These are phyloP conservation scores for Catharus ustulatus DNA, from an alignment of 2,797 vertebrate species.

Conservation along the genomic window DNA sequence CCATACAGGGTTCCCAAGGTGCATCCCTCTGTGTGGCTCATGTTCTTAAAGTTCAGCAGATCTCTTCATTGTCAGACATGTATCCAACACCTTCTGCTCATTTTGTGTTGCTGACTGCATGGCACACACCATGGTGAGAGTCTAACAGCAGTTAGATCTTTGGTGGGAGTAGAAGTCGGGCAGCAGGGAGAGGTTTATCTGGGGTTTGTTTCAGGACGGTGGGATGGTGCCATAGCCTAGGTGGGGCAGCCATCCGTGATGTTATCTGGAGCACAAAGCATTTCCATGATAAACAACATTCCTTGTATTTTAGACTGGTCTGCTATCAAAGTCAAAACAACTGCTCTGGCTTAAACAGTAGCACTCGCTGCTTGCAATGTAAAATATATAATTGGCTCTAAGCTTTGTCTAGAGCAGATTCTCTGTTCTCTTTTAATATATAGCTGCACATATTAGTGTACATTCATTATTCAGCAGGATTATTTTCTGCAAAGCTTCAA, in stretches of 20 bases:
- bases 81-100: background rate
- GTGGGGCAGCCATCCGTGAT: background rate
- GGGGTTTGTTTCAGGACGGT: background rate
- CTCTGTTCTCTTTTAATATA: background rate
- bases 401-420: background rate
- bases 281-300: constrained; percentile 55
- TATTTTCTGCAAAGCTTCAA: background rate
- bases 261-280: constrained; percentile 1
- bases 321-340: constrained; percentile 34
- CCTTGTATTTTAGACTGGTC: constrained; percentile 66
- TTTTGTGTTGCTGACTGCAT: background rate
- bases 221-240: background rate
- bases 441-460: background rate
- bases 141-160: background rate
- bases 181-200: background rate
- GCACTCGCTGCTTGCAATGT: background rate
- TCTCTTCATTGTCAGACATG: background rate
- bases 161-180: background rate
- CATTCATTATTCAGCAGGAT: background rate
- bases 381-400: background rate
- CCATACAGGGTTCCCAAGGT: accelerated
- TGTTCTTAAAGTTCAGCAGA: background rate
- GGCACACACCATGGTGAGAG: too few species aligned
- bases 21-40: background rate
- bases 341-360: background rate